Percentiles rank a stretch among this genome's conserved stretches.
These are phyloP conservation scores for Adelges cooleyi DNA, from an alignment of 1,140 invertebrate genomes.

Conservation along the genomic window DNA sequence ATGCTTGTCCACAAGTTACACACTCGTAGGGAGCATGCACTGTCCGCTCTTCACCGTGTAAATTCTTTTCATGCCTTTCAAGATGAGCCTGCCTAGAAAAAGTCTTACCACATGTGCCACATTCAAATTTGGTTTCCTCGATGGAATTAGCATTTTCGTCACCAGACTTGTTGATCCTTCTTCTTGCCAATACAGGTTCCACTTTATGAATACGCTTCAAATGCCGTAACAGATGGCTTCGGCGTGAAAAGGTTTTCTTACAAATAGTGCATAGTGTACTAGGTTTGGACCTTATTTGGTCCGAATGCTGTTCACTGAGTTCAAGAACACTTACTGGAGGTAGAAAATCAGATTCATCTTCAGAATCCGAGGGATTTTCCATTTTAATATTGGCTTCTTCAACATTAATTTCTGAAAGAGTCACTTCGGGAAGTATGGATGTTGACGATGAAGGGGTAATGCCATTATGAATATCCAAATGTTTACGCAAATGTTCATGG, in stretches of 20 bases:
- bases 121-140: slow-evolving; percentile 22
- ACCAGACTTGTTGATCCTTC: neutral
- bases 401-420: slow-evolving; percentile 13
- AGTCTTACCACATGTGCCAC: slow-evolving; percentile 30
- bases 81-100: slow-evolving; percentile 31
- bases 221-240: slow-evolving; percentile 32
- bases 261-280: slow-evolving; percentile 32
- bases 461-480: slow-evolving; percentile 32
- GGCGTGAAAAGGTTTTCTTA: slow-evolving; percentile 32
- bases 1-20: slow-evolving; percentile 33
- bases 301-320: slow-evolving; percentile 6
- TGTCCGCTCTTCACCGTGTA: slow-evolving; percentile 24
- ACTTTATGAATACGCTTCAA: slow-evolving; percentile 32
- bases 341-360: slow-evolving; percentile 7
- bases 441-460: slow-evolving; percentile 23
- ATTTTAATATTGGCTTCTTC: slow-evolving; percentile 18
- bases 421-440: slow-evolving; percentile 24
- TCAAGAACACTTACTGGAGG: slow-evolving; percentile 21
- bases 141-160: slow-evolving; percentile 31
- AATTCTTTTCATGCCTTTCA: slow-evolving; percentile 31
- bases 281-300: slow-evolving; percentile 24
- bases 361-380: slow-evolving; percentile 1
- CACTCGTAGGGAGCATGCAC: slow-evolving; percentile 31
- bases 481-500: slow-evolving; percentile 34
- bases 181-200: slow-evolving; percentile 21